phyloP scores from a whole-genome alignment of 1,140 invertebrate species.

The Nymphalis io region DNA sequence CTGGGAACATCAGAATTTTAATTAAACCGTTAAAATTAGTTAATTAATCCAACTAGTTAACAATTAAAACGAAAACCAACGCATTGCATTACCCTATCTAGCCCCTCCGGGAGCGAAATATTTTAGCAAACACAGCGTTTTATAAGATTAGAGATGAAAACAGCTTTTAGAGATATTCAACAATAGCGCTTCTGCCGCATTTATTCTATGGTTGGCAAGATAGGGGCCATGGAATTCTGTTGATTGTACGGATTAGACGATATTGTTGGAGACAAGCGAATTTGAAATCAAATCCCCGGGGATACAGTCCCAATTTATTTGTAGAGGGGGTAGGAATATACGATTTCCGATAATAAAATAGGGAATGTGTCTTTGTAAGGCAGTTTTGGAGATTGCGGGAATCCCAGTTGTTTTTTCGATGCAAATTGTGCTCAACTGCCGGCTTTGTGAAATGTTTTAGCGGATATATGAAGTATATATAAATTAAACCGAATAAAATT shows the following conservation, averaged over 20 bases:
- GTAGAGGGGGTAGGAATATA: conserved; percentile 9
- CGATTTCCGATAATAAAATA: conserved; percentile 41
- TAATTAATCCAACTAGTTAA: not conserved
- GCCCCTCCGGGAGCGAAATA: conserved; percentile 4
- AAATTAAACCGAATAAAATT: not conserved
- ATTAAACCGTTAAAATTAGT: not conserved
- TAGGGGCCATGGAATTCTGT: conserved; percentile 31
- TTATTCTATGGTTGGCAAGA: conserved; percentile 32
- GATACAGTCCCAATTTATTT: conserved; percentile 31
- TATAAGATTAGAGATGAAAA: conserved; percentile 21
- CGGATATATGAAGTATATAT: conserved; percentile 2
- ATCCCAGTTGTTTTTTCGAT: conserved; percentile 35
- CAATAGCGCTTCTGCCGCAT: conserved; percentile 37
- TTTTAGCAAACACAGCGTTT: conserved; percentile 17
- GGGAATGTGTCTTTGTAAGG: conserved; percentile 34
- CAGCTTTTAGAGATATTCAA: conserved; percentile 24
- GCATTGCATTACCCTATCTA: not conserved
- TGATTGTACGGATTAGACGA: conserved; percentile 41
- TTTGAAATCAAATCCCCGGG: conserved; percentile 24
- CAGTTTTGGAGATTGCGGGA: conserved; percentile 34
- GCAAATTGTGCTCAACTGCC: conserved; percentile 27
- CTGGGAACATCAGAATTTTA: no score
- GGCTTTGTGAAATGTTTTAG: conserved; percentile 17
- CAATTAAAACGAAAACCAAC: conserved; percentile 5
- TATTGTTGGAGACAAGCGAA: conserved; percentile 22